phyloP scores from a whole-genome alignment of 2,797 vertebrate species.

The Erethizon dorsatum region DNA sequence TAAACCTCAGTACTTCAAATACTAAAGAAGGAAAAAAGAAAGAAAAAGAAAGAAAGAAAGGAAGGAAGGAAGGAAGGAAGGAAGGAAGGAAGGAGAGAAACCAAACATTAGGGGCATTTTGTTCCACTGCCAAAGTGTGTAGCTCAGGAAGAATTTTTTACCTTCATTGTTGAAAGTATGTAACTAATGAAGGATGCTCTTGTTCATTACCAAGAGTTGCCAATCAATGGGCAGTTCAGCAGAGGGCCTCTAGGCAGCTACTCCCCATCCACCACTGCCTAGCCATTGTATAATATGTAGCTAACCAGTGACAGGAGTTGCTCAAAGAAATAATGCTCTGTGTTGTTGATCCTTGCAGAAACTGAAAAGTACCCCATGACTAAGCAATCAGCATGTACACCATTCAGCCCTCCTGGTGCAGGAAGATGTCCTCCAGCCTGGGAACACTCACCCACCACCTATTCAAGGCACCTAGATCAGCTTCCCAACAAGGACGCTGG shows the following conservation, averaged over 20 bases:
- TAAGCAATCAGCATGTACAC: not conserved
- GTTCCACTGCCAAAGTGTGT: no score
- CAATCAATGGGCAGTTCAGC: not conserved
- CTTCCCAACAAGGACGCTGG: not conserved
- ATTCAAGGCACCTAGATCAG: not conserved
- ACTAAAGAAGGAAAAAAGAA: not conserved
- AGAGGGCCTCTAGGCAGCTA: not conserved
- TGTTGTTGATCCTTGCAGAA: not conserved
- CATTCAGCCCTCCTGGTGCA: rapidly evolving
- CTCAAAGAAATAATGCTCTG: not conserved
- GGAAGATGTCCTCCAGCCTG: not conserved
- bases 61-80: no score
- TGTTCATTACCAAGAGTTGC: not conserved
- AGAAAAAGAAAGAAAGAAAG: no score
- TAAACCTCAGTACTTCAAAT: not conserved
- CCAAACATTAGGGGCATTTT: not conserved
- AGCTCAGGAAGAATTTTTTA: not conserved
- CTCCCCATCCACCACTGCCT: rapidly evolving
- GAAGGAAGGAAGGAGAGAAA: not conserved
- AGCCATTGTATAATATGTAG: not conserved
- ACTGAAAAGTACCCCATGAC: not conserved
- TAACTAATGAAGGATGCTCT: no score
- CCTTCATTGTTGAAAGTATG: no score
- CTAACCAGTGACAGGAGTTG: not conserved
- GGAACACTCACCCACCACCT: not conserved